Base-by-base conservation (phyloP, 2,888 invertebrate genomes). In the Agonopterix alstromeriana region DNA sequence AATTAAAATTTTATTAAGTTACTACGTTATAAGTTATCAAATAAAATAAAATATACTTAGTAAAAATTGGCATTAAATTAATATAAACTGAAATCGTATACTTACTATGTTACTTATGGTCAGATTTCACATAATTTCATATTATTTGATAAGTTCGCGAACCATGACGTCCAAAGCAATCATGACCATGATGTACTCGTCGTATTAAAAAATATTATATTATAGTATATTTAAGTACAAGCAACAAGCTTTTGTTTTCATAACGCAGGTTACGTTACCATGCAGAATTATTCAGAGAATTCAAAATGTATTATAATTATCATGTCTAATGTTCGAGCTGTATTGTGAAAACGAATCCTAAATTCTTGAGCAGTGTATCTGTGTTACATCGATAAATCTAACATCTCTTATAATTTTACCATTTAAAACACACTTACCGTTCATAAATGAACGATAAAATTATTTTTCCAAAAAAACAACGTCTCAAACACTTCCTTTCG, bases 161-260 rank as follows among this genome's bases (percentile, higher is more conserved):
- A 48, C 55, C 55, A 56, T 56, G 55, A 56, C 55, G 46, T 45
- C 48, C 35, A 42, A 51, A 53, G 52, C 49, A 49, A 49, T 49
- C 51, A 55, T 53, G 53, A 53, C 53, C 48, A 43, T 46, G 10
- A 44, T 9, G 27, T 27, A 27, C 27, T 27, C 27, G 27, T 27
- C 27, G 27, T 27, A 27, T 27, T 27, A 3, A 43, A 43, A 43
- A 12, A 43, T n/a, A 27, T 10, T 43, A n/a, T 43, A 10, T 43
- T 43, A 43, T 43, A n/a, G n/a, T 17, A 27, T n/a, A 38, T 10
- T 38, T n/a, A 27, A 27, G 27, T 27, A 5, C 27, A 27, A 27
- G 17, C 17, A 17, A 17, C 17, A 17, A 17, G 27, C 10, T 35
- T 44, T 44, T 44, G 45, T 45, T 45, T 45, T 36, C 45, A 38